phyloP scores from a whole-genome alignment of 2,113 vertebrate genomes.

The Rana temporaria region DNA sequence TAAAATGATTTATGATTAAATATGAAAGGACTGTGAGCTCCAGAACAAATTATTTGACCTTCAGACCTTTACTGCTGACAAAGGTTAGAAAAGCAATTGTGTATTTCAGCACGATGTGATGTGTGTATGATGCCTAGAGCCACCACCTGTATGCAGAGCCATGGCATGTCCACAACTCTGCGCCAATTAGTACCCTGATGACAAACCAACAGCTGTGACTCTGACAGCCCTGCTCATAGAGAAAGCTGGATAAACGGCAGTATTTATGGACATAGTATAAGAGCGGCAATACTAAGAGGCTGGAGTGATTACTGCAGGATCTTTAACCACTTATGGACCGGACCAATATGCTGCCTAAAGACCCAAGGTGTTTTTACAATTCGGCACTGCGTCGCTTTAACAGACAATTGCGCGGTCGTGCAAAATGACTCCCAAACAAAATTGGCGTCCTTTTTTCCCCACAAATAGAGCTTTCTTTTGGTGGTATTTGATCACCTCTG shows the following conservation, averaged over 20 bases:
- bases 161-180: conserved; percentile 65
- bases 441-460: too few relatives aligned
- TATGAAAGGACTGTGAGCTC: too few relatives aligned
- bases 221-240: conserved; percentile 44
- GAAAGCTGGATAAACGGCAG: neutral
- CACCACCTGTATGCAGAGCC: conserved; percentile 65
- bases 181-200: conserved; percentile 64
- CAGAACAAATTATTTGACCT: conserved; percentile 63
- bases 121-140: conserved; percentile 70
- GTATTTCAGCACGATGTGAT: conserved; percentile 59
- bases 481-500: too few relatives aligned
- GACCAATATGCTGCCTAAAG: too few relatives aligned
- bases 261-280: neutral
- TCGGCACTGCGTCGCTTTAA: too few relatives aligned
- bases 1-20: too few relatives aligned
- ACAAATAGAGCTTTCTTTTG: too few relatives aligned
- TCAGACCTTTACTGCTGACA: conserved; percentile 59
- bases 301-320: neutral
- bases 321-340: too few relatives aligned
- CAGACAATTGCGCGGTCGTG: too few relatives aligned
- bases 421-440: too few relatives aligned
- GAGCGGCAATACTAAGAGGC: neutral
- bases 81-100: conserved; percentile 64
- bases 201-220: conserved; percentile 61
- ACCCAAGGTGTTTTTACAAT: too few relatives aligned